Base-by-base conservation (phyloP, 1,140 invertebrate genomes). In the Polyergus mexicanus region DNA sequence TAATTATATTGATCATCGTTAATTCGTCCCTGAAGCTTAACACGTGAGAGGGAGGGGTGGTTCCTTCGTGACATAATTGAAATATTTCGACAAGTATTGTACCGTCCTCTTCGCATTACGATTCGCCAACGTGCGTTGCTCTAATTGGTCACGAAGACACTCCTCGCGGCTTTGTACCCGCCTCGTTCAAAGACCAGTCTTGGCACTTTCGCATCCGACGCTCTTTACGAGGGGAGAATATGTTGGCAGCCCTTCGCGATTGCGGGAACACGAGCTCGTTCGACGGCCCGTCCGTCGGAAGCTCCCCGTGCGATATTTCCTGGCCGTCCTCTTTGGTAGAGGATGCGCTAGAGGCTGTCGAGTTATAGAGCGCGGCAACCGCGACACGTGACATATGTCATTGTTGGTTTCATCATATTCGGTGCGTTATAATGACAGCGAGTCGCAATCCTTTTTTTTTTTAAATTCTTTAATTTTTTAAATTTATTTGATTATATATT, bases 71-170 rank as follows among this genome's bases (percentile, higher is more conserved):
- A 38, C 16, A 65, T 28, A 28, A 63, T 35, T 28, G n/a, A 10
- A 6, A 69, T 5, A 19, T 56, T 41, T 32, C 22, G 16, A 3
- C 10, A 44, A 35, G 13, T 13, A 80, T 81, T 44, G 25, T 22
- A 35, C 41, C 41, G 25, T 54, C 41, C 68, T 47, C 25, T 35
- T 83, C 22, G 13, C 35, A 22, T 19, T 35, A 60, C 76, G 28
- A 81, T 81, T 19, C 56, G 54, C 66, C 66, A 72, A 72, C 32
- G 25, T 11, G 54, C 68, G 38, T 13, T 13, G 11, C n/a, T 83
- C 68, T 83, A 83, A 83, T 83, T 72, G 78, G 78, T 56, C 19
- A 32, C 51, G 38, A 74, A 47, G 54, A 74, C 68, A 60, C 68
- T 74, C 41, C 68, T 83, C 38, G 13, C 13, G 56, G 51, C 28